Percentiles rank a stretch among this genome's conserved stretches.
Evolutionary conservation across 1,140 invertebrate species (phyloP).

Genomic region (Hestina assimilis): DNA sequence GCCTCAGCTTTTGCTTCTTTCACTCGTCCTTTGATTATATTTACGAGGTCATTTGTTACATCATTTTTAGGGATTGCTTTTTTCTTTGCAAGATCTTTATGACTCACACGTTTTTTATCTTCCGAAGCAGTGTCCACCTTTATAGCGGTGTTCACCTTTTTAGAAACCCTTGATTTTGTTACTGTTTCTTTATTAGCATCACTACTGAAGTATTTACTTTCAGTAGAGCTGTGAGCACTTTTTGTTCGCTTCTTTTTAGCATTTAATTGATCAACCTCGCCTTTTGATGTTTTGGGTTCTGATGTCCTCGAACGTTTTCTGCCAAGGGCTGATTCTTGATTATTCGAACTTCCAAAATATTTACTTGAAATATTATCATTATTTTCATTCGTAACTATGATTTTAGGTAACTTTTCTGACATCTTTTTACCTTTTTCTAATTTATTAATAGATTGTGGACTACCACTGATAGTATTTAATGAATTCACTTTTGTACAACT

Average conservation of each 20-base stretch:
- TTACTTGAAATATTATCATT: conserved; percentile 43
- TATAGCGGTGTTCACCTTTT: conserved; percentile 24
- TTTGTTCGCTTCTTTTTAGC: conserved; percentile 42
- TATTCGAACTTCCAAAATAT: conserved; percentile 47
- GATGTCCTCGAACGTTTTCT: conserved; percentile 56
- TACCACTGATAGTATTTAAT: too few relatives aligned
- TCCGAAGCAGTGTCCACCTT: conserved; percentile 34
- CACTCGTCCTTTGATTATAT: conserved; percentile 71
- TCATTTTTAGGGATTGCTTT: conserved; percentile 55
- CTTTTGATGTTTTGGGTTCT: conserved; percentile 27
- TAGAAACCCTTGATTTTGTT: conserved; percentile 23
- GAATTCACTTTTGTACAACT: background rate
- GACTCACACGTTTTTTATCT: conserved; percentile 54
- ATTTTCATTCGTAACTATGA: conserved; percentile 46
- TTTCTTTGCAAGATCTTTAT: conserved; percentile 54
- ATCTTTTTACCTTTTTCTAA: conserved; percentile 22
- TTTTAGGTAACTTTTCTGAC: conserved; percentile 36
- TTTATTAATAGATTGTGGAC: conserved; percentile 23
- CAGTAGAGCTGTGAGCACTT: conserved; percentile 43
- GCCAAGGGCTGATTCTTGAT: conserved; percentile 22
- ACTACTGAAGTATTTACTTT: conserved; percentile 59
- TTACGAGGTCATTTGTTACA: conserved; percentile 70
- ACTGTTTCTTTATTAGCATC: conserved; percentile 16
- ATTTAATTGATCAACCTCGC: conserved; percentile 20
- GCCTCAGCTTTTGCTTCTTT: conserved; percentile 62